phyloP scores from a whole-genome alignment of 2,113 vertebrate species.

The Nothobranchius furzeri region DNA sequence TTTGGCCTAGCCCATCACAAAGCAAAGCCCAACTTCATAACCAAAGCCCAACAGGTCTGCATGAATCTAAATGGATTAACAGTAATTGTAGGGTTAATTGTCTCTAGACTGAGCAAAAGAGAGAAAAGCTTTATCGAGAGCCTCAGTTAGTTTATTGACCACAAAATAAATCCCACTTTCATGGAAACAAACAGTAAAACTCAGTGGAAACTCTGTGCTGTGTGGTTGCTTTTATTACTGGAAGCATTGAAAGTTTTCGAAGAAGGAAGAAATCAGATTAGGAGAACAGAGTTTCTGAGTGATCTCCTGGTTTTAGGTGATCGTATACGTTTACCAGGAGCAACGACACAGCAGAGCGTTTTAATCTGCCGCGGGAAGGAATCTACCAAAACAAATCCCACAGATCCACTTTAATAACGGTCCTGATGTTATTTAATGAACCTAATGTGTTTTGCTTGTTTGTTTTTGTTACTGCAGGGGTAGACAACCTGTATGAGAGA shows the following conservation, averaged over 20 bases:
- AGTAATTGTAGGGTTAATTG: not conserved
- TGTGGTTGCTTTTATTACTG: not conserved
- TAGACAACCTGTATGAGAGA: slow-evolving; percentile 97
- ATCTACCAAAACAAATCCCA: not conserved
- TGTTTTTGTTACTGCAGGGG: slow-evolving; percentile 78
- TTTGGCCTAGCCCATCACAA: not conserved
- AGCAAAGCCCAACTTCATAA: not conserved
- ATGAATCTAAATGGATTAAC: not conserved
- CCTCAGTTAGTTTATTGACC: not conserved
- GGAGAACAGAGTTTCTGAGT: too few species aligned
- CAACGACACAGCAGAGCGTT: not conserved
- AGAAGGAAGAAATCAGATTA: not conserved
- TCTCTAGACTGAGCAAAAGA: not conserved
- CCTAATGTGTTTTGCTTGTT: not conserved
- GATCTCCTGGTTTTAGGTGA: not conserved
- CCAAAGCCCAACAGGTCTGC: not conserved
- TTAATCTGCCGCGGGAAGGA: not conserved
- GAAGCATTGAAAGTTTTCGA: not conserved
- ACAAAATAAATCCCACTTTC: not conserved
- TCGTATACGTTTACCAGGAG: not conserved
- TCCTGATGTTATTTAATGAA: not conserved
- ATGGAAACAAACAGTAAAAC: not conserved
- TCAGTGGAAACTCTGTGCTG: not conserved
- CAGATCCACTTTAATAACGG: not conserved
- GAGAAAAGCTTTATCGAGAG: not conserved